Base-by-base conservation (phyloP, 2,888 invertebrate species). In the Tetanocera ferruginea region DNA sequence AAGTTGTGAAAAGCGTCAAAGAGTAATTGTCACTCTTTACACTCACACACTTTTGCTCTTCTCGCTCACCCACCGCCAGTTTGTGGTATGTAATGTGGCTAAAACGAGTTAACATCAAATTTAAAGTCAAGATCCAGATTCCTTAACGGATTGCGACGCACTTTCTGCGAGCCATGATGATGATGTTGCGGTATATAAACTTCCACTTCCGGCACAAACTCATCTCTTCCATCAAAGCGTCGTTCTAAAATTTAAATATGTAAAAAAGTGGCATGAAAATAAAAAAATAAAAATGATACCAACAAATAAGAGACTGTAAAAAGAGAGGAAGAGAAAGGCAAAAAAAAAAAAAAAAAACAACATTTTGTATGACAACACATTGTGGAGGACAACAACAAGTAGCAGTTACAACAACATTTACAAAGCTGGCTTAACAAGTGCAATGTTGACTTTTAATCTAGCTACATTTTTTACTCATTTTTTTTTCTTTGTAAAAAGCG, bases 41-140 rank as follows among this genome's bases (percentile, higher is more conserved):
- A 17, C 17, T 14, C 19, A 19, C 19, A 52, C 17, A 19, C 52
- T 49, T 19, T 8, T 28, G 14, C 25, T 4, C 25, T 11, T 6
- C 19, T 23, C 57, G 57, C 57, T 60, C 57, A 60, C 57, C 57
- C 55, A 55, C 55, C 64, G 31, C 31, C 31, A 28, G 5, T 34
- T 31, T 23, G n/a, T 64, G n/a, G 6, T 64, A 4, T 31, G 64
- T 8, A 31, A 81, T 80, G 79, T 85, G 83, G 86, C 87, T 87
- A 87, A 87, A 87, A 87, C 83, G 87, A 87, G 84, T 88, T 87
- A 80, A 88, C 88, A 86, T 87, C 87, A 81, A 87, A 87, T 83
- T 87, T 87, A 82, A 87, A 87, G 81, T 87, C 87, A 81, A 87
- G 88, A 87, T 87, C 87, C 86, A 87, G 85, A 82, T 87, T 87